Percentiles rank a stretch among this genome's conserved stretches.
Conservation (phyloP, 2,888 invertebrate genomes). For the Mactromeris polynyma region DNA sequence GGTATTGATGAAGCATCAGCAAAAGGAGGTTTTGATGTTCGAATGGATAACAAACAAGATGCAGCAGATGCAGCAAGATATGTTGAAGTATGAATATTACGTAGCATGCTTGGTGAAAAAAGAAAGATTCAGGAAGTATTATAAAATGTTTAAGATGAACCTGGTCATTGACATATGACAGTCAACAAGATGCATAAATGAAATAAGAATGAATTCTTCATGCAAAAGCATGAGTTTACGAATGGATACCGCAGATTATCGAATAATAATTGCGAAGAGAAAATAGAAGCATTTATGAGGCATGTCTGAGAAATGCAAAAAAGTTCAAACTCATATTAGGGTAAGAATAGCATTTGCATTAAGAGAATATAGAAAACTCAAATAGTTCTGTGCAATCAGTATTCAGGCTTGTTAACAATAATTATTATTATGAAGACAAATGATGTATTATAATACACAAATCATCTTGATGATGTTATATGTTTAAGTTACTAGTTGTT, state of each 20-base stretch:
- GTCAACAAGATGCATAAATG: neutral
- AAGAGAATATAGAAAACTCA: neutral
- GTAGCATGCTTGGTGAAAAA: neutral
- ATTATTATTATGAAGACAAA: neutral
- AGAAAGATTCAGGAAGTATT: too few species aligned
- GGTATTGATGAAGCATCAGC: too few species aligned
- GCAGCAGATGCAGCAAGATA: neutral
- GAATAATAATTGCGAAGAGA: too few species aligned
- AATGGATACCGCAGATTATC: neutral
- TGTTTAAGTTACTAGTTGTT: neutral
- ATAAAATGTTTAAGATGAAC: too few species aligned
- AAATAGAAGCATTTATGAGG: too few species aligned
- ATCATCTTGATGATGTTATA: neutral
- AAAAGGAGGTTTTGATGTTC: neutral
- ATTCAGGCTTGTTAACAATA: neutral
- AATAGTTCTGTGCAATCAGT: neutral
- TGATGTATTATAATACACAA: neutral
- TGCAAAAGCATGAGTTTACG: neutral
- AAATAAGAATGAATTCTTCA: neutral
- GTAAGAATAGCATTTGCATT: neutral
- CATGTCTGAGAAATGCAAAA: too few species aligned
- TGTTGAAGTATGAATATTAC: neutral
- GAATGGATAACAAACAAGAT: neutral
- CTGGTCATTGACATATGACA: neutral
- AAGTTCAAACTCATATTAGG: too few species aligned